These are phyloP conservation scores for Sciaenops ocellatus DNA, from an alignment of 2,797 vertebrate genomes.

Conservation along the genomic window DNA sequence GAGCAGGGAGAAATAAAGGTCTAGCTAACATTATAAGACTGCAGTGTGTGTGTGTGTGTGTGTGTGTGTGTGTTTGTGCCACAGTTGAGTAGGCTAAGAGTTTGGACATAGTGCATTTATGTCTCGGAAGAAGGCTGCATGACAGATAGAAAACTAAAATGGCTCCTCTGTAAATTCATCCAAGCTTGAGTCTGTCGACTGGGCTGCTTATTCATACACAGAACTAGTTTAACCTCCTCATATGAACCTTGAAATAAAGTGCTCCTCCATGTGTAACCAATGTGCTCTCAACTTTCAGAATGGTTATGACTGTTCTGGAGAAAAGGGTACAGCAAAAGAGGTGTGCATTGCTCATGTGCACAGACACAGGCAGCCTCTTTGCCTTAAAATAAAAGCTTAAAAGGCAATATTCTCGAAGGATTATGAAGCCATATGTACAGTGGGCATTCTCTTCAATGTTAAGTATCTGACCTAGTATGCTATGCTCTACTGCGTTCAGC, in stretches of 20 bases:
- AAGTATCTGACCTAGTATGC: slow-evolving; percentile 37
- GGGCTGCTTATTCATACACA: slow-evolving; percentile 66
- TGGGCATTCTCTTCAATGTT: slow-evolving; percentile 5
- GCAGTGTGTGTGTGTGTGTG: not conserved
- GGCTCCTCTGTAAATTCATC: slow-evolving; percentile 38
- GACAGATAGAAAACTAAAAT: slow-evolving; percentile 51
- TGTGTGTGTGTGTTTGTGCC: not conserved
- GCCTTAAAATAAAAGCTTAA: slow-evolving; percentile 50
- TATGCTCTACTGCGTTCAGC: slow-evolving; percentile 20
- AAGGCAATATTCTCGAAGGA: slow-evolving; percentile 36
- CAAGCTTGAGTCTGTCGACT: slow-evolving; percentile 48
- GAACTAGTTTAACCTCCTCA: slow-evolving; percentile 59
- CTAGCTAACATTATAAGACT: slow-evolving; percentile 19
- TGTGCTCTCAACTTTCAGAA: slow-evolving; percentile 52
- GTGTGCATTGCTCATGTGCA: slow-evolving; percentile 6
- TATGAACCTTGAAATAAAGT: slow-evolving; percentile 73
- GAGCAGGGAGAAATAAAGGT: slow-evolving; percentile 17
- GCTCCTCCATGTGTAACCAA: slow-evolving; percentile 71
- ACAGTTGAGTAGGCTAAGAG: slow-evolving; percentile 17
- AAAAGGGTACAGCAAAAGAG: slow-evolving; percentile 32
- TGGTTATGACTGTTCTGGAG: slow-evolving; percentile 44
- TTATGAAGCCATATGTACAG: slow-evolving; percentile 28
- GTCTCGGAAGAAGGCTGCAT: slow-evolving; percentile 37
- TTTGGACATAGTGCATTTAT: slow-evolving; percentile 49
- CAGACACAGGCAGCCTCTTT: slow-evolving; percentile 7